Percentiles rank a stretch among this genome's conserved stretches.
Conservation (phyloP, 2,113 vertebrate genomes). For the Anarrhichthys ocellatus region DNA sequence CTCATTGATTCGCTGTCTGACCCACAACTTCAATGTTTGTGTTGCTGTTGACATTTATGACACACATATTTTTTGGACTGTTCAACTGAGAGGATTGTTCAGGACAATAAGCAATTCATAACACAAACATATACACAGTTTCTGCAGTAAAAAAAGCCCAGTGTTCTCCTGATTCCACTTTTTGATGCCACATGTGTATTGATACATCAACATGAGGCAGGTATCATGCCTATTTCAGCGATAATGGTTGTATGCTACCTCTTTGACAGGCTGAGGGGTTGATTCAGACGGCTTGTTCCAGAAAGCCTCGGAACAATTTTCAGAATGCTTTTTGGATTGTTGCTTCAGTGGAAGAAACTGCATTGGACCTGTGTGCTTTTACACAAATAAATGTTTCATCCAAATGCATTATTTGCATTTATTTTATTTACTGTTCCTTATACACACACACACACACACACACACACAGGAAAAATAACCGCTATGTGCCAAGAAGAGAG, state of each 20-base stretch:
- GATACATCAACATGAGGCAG: not conserved
- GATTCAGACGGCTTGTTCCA: not conserved
- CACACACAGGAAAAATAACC: no score
- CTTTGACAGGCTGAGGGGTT: not conserved
- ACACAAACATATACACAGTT: not conserved
- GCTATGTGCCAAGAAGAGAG: no score
- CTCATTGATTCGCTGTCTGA: not conserved
- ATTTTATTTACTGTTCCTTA: not conserved
- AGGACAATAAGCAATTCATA: not conserved
- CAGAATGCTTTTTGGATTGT: not conserved
- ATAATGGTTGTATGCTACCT: not conserved
- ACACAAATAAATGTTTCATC: not conserved
- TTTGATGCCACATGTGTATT: not conserved
- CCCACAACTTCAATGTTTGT: no score
- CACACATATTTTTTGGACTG: no score
- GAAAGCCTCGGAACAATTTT: not conserved
- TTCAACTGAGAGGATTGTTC: no score
- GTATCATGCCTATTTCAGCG: not conserved
- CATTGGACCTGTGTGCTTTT: not conserved
- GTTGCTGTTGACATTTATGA: not conserved
- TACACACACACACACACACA: not conserved
- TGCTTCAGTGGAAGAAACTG: not conserved
- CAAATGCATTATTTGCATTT: no score
- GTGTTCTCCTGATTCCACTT: not conserved
- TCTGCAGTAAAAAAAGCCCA: not conserved